phyloP scores from a whole-genome alignment of 1,140 invertebrate genomes.

The Orchesella cincta region DNA sequence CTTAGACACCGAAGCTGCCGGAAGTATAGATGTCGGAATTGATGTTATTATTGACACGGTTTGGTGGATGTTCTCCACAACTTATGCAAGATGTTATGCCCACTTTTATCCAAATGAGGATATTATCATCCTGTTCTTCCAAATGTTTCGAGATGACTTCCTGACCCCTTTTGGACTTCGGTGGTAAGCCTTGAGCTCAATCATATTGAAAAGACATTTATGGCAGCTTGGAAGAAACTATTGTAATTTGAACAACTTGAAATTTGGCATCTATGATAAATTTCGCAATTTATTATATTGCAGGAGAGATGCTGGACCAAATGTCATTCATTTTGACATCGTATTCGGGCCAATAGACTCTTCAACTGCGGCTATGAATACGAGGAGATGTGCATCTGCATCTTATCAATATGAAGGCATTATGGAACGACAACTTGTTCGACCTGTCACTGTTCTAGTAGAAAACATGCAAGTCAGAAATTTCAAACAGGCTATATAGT shows the following conservation, averaged over 20 bases:
- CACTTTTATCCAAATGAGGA: slow-evolving; percentile 24
- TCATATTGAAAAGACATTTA: neutral
- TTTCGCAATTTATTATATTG: neutral
- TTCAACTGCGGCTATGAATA: neutral
- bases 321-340: neutral
- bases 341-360: slow-evolving; percentile 21
- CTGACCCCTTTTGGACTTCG: neutral
- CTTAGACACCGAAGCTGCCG: neutral
- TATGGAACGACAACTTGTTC: slow-evolving; percentile 2
- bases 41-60: slow-evolving; percentile 19
- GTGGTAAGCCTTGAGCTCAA: neutral
- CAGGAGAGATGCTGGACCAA: neutral
- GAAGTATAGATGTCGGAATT: neutral
- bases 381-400: neutral
- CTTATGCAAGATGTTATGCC: slow-evolving; percentile 3
- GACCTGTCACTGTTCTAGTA: neutral
- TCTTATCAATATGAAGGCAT: slow-evolving; percentile 9
- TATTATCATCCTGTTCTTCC: neutral
- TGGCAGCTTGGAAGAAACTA: neutral
- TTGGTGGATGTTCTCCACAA: slow-evolving; percentile 30
- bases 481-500: too few relatives aligned
- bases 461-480: neutral
- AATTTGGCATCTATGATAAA: too few relatives aligned
- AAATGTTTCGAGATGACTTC: slow-evolving; percentile 16
- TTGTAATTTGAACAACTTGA: too few relatives aligned